Percentiles rank a stretch among this genome's conserved stretches.
Conservation (phyloP, 2,888 invertebrate genomes). For the Osedax frankpressi region DNA sequence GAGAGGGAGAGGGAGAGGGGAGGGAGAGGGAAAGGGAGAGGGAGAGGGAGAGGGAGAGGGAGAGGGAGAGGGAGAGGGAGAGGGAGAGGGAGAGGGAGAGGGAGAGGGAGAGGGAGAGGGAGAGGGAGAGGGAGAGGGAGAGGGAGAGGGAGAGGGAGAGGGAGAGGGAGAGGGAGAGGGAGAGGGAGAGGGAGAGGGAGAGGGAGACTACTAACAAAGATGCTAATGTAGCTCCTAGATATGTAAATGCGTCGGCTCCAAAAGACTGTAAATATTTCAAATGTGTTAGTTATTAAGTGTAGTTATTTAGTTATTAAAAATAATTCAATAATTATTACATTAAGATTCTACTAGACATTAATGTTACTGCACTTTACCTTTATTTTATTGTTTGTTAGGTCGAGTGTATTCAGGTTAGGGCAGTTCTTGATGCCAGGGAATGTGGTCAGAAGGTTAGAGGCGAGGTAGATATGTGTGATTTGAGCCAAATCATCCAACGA, state of each 20-base stretch:
- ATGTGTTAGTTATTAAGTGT: too few species aligned
- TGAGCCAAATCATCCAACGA: not conserved
- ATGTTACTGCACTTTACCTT: too few species aligned
- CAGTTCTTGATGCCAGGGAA: not conserved
- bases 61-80: not conserved
- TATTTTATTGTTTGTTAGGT: not conserved
- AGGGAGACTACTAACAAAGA: too few species aligned
- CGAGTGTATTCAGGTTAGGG: not conserved
- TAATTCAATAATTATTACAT: too few species aligned
- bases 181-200: slow-evolving; percentile 5
- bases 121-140: slow-evolving; percentile 4
- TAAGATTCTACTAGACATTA: too few species aligned
- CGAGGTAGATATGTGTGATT: not conserved
- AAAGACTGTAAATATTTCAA: too few species aligned
- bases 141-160: not conserved
- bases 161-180: slow-evolving; percentile 1
- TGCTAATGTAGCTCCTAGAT: too few species aligned
- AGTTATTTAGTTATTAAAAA: too few species aligned
- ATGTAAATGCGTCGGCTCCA: too few species aligned
- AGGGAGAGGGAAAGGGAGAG: not conserved
- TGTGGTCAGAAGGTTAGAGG: not conserved
- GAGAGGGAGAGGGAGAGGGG: too few species aligned
- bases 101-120: slow-evolving; percentile 10
- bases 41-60: not conserved
- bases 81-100: not conserved